Evolutionary conservation across 2,113 vertebrate species (phyloP), one percentile per base, ranked within the genome.

Genomic region (Platysteira castanea): DNA sequence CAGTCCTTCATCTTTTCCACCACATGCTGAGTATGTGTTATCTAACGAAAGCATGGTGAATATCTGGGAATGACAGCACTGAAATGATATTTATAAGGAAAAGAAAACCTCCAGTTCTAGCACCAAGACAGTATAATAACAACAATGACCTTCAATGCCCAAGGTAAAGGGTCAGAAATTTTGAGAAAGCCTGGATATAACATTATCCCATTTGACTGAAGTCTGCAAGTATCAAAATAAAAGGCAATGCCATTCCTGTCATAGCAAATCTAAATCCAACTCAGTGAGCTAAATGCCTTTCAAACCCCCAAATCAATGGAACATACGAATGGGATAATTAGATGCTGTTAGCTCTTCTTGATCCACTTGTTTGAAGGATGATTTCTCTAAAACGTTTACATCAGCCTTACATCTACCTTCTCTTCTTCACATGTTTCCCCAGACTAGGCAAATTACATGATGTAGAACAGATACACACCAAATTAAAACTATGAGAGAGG

Each of bases 221-320:
- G 37, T 28, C 33, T 78, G 28, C 24, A 75, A 86, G 22, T 52
- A 46, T 44, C 63, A 80, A 90, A 95, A 95, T 82, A 94, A 95
- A 92, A 92, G 74, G 28, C 50, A 95, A 52, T 46, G 30, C 19
- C 54, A 30, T 85, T 95, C 24, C 44, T 77, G 14, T 77, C 64
- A 76, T 4, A 95, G 60, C 19, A 95, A 94, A 95, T 50, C 8
- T 83, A 97, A 92, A 92, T 88, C 75, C 65, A 93, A 37, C 65
- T 89, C 87, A 89, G 80, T 28, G 89, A 95, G 28, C 19, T 93
- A 84, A 93, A 94, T 85, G 49, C 8, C 78, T 91, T 82, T 95
- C 33, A 63, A 84, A 67, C n/a, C 68, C 49, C 56, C 30, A 89
- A 61, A 97, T 83, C 83, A 95, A 79, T 87, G 70, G 46, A 93